Evolutionary conservation across 2,113 vertebrate species (phyloP).

Genomic region (Chaenogobius annularis): DNA sequence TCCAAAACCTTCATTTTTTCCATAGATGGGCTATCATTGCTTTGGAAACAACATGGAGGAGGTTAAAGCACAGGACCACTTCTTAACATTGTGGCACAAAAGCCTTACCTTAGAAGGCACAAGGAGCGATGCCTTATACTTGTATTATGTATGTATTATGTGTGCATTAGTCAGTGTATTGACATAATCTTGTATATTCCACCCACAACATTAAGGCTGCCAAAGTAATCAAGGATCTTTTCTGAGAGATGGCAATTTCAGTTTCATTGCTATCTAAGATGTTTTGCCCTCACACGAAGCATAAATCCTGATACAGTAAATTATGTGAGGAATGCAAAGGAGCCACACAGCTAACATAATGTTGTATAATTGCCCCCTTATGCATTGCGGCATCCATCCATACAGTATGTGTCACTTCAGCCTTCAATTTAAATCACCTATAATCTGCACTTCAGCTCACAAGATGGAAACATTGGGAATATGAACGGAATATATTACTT

Average conservation of each 20-base stretch:
- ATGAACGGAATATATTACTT: not conserved
- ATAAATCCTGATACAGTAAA: conserved; percentile 18
- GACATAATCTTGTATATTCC: conserved; percentile 35
- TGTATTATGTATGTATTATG: not conserved
- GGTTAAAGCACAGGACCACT: not conserved
- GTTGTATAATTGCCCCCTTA: conserved; percentile 32
- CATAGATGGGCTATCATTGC: no score
- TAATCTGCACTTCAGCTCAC: conserved; percentile 29
- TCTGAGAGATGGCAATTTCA: conserved; percentile 24
- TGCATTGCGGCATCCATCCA: conserved; percentile 21
- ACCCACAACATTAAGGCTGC: conserved; percentile 26
- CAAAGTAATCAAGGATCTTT: conserved; percentile 26
- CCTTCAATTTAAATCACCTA: conserved; percentile 39
- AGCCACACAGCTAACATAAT: conserved; percentile 16
- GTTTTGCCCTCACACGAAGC: not conserved
- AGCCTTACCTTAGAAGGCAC: not conserved
- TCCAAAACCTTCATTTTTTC: no score
- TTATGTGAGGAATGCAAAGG: conserved; percentile 15
- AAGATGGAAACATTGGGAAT: not conserved
- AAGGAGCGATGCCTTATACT: not conserved
- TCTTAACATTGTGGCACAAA: not conserved
- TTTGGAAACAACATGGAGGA: no score
- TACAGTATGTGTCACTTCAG: conserved; percentile 13
- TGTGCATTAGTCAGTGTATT: conserved; percentile 27
- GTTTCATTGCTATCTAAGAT: conserved; percentile 34